Evolutionary conservation across 2,113 vertebrate genomes (phyloP), one percentile per base, ranked within the genome.

Genomic region (Ailurus styani): DNA sequence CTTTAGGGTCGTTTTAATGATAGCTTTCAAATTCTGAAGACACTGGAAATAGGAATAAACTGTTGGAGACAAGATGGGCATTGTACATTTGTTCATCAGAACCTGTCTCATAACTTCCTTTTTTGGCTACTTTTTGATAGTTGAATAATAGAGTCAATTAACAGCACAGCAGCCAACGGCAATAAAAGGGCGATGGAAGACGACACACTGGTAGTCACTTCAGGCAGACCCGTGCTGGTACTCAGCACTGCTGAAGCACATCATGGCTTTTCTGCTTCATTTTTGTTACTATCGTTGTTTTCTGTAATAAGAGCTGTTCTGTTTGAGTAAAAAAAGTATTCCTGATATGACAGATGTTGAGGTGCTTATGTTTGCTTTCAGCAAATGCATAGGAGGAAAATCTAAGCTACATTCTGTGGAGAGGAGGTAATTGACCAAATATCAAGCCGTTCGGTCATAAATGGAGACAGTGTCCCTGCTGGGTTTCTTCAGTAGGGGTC

Each of bases 131-230:
- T 27, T 82, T 93, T 52, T 21, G 29, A 70, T 83, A 85, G 78
- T 23, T 93, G 52, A 92, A 78, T 91, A 93, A 96, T 40, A 91
- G 47, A 85, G 29, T 75, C 62, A 95, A n/a, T 87, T 57, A 94
- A 50, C 47, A 83, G 47, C 17, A 75, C 20, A 75, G 40, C 52
- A 83, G 34, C 73, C 54, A 84, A 52, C 50, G 66, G 37, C 86
- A 57, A 79, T 70, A 57, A 72, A 55, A 31, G 8, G 13, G 13
- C 57, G 27, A 50, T 50, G 5, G 55, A 57, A 87, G 34, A 15
- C 31, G 34, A 66, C 45, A 70, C 15, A 78, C 37, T n/a, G 62
- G 62, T 12, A 50, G 37, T 42, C 64, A 54, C 66, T 64, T 77
- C 52, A n/a, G 34, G 77, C 3, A 10, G 50, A 37, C 62, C 8